Percentiles rank a stretch among this genome's conserved stretches.
Evolutionary conservation across 2,888 invertebrate genomes (phyloP).

Genomic region (Agrotis puta): DNA sequence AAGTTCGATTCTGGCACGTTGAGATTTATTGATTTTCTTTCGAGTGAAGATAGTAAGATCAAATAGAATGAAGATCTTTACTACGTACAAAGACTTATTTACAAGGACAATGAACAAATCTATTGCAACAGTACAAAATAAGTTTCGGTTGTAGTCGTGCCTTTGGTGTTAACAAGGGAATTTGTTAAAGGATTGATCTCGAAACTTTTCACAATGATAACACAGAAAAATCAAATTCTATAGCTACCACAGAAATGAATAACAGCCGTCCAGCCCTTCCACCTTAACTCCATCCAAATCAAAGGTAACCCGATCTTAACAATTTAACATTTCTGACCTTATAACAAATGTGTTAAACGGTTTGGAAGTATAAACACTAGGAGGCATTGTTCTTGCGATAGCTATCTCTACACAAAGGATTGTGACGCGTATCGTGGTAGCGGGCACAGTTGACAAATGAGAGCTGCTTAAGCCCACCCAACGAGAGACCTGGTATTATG

Average conservation of each 20-base stretch:
- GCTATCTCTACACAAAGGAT: constrained; percentile 79
- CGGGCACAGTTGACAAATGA: constrained; percentile 84
- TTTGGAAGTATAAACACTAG: constrained; percentile 84
- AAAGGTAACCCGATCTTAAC: constrained; percentile 72
- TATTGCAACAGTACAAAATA: not conserved
- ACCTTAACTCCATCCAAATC: constrained; percentile 55
- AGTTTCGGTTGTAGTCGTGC: not conserved
- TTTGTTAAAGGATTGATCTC: not conserved
- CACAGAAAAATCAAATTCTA: not conserved
- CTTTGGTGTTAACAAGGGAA: not conserved
- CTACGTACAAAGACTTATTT: not conserved
- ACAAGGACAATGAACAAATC: not conserved
- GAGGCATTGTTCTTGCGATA: constrained; percentile 82
- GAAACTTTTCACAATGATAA: not conserved
- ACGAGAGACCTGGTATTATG: constrained; percentile 70
- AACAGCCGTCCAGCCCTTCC: constrained; percentile 1
- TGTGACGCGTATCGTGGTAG: constrained; percentile 84
- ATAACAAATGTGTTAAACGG: constrained; percentile 88
- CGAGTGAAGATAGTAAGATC: not conserved
- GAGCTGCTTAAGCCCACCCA: constrained; percentile 81
- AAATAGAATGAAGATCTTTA: not conserved
- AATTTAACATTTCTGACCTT: constrained; percentile 61
- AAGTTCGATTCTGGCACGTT: constrained; percentile 22
- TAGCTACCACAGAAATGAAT: constrained; percentile 3
- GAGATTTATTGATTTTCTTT: constrained; percentile 15